Evolutionary conservation across 30 jellyfish, hydroid and myxozoan species (phyloP).

Genomic region (Nemopilema nomurai): DNA sequence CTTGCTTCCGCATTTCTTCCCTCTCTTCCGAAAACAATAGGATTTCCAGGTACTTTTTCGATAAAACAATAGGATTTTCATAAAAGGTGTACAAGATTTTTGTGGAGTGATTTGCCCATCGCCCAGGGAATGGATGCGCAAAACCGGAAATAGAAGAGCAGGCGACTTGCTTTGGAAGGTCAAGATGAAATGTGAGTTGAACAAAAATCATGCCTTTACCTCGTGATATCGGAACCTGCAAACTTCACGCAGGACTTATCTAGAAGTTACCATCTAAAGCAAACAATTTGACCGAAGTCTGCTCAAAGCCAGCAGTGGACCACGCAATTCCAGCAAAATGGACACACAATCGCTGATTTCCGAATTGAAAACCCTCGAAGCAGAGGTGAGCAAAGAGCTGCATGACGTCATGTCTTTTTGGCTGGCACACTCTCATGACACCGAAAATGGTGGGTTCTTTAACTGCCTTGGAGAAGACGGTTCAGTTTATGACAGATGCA

Average conservation of each 20-base stretch:
- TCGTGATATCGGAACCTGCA: neutral
- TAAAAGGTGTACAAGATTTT: too few relatives aligned
- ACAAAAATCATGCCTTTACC: neutral
- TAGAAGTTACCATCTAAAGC: neutral
- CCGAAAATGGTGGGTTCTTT: conserved; percentile 63
- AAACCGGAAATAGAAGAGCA: neutral
- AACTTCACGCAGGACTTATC: too few relatives aligned
- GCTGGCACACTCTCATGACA: conserved; percentile 48
- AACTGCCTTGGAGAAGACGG: conserved; percentile 69
- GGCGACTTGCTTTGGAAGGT: neutral
- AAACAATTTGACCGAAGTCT: neutral
- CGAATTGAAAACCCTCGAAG: conserved; percentile 24
- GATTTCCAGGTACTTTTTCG: too few relatives aligned
- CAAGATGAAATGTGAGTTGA: neutral
- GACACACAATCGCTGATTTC: neutral
- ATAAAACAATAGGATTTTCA: too few relatives aligned
- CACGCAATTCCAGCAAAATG: neutral
- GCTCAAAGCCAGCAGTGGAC: neutral
- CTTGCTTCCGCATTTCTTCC: too few relatives aligned
- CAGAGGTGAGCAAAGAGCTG: conserved; percentile 38
- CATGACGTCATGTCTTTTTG: conserved; percentile 56
- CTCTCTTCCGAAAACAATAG: too few relatives aligned
- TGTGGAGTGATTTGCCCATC: too few relatives aligned
- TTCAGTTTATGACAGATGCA: conserved; percentile 26
- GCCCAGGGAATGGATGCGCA: too few relatives aligned